These are phyloP conservation scores for Bryconaethiops microstoma DNA, from an alignment of 2,797 vertebrate genomes.

Conservation along the genomic window DNA sequence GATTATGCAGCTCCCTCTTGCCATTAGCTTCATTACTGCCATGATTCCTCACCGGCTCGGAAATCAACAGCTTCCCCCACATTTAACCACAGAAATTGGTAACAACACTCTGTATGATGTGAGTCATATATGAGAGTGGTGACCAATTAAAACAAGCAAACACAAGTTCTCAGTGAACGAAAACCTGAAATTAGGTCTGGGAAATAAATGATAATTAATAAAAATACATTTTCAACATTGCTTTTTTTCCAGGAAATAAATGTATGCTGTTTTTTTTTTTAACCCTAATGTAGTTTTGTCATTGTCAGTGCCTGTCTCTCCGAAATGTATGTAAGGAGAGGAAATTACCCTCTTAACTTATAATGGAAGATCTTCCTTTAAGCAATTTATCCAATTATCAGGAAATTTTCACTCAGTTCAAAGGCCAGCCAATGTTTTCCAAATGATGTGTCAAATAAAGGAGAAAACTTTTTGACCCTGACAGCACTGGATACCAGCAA, in stretches of 20 bases:
- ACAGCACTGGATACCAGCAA: background rate
- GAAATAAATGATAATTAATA: background rate
- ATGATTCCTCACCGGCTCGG: conserved; percentile 18
- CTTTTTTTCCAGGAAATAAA: too few relatives aligned
- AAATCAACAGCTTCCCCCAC: conserved; percentile 34
- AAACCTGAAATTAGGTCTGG: background rate
- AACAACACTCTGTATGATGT: background rate
- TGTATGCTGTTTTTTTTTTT: too few relatives aligned
- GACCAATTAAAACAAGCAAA: conserved; percentile 4
- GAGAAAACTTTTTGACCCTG: too few relatives aligned
- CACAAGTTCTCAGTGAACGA: background rate
- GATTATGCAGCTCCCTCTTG: conserved; percentile 33
- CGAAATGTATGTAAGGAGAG: too few relatives aligned
- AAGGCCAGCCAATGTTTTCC: too few relatives aligned
- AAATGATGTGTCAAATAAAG: too few relatives aligned
- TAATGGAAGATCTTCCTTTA: too few relatives aligned
- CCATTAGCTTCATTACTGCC: conserved; percentile 42
- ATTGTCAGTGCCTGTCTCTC: too few relatives aligned
- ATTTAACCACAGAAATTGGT: conserved; percentile 13
- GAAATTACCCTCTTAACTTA: too few relatives aligned
- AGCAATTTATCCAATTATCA: too few relatives aligned
- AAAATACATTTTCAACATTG: background rate
- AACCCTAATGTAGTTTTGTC: too few relatives aligned
- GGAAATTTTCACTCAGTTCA: too few relatives aligned
- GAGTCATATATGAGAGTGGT: conserved; percentile 13